Conservation (phyloP, 2,113 vertebrate genomes). For the Eptatretus burgeri region DNA sequence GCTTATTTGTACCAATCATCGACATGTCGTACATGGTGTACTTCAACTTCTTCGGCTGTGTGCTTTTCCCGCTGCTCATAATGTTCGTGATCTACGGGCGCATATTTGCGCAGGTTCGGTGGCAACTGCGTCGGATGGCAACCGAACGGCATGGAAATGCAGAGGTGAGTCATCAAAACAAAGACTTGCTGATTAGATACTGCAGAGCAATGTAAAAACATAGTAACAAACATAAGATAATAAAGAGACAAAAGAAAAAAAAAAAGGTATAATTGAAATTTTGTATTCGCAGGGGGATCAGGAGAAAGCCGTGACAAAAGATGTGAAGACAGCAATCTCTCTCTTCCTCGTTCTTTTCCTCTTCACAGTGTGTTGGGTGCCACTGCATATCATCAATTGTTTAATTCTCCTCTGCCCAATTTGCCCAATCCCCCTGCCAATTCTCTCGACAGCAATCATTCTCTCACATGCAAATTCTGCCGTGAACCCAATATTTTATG, state of each 20-base stretch:
- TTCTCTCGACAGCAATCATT: slow-evolving; percentile 21
- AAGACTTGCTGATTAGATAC: too few species aligned
- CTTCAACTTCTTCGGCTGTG: slow-evolving; percentile 89
- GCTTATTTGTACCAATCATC: slow-evolving; percentile 63
- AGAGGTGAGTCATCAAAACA: too few species aligned
- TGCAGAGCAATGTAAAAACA: too few species aligned
- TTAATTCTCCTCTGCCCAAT: slow-evolving; percentile 21
- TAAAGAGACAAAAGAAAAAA: too few species aligned
- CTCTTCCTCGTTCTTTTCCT: slow-evolving; percentile 28
- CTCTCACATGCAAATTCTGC: slow-evolving; percentile 28
- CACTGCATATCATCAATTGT: slow-evolving; percentile 28
- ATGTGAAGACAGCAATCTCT: slow-evolving; percentile 19
- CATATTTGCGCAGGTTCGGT: slow-evolving; percentile 78
- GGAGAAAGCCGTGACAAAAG: slow-evolving; percentile 12
- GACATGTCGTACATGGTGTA: slow-evolving; percentile 98
- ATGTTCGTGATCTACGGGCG: slow-evolving; percentile 70
- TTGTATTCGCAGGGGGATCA: not conserved
- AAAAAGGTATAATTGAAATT: too few species aligned
- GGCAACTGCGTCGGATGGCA: slow-evolving; percentile 13
- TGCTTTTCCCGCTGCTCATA: slow-evolving; percentile 51
- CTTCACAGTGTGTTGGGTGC: slow-evolving; percentile 25
- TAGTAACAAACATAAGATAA: too few species aligned
- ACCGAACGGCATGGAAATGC: slow-evolving; percentile 10
- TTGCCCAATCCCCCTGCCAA: slow-evolving; percentile 18
- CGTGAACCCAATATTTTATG: slow-evolving; percentile 27